A percentile compares a stretch with the other conserved stretches of the same genome.
Evolutionary conservation across 37 sponge, comb jelly and placozoan species (phyloP).

Genomic region (Ianthella basta): DNA sequence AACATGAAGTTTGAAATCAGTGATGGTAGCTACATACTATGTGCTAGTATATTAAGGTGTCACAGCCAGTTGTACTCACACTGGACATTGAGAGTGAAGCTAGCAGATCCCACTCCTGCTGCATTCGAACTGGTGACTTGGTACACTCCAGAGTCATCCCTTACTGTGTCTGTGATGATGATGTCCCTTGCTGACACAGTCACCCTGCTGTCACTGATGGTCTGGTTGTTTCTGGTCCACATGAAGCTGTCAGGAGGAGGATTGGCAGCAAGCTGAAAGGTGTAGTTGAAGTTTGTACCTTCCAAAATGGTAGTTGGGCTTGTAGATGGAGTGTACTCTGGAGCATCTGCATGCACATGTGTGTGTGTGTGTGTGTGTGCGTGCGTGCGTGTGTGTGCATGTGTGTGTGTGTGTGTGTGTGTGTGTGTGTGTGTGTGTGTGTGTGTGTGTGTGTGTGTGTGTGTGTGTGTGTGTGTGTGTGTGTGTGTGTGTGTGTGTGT

Average conservation of each 20-base stretch:
- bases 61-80: neutral
- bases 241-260: neutral
- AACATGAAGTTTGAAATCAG: no score
- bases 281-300: neutral
- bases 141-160: neutral
- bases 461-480: no score
- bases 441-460: no score
- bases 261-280: neutral
- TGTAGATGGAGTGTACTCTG: no score
- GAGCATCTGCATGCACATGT: no score
- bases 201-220: neutral
- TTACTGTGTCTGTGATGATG: neutral
- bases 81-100: constrained; percentile 17
- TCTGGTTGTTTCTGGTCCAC: neutral
- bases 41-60: no score
- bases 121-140: neutral
- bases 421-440: no score
- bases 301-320: neutral
- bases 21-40: no score
- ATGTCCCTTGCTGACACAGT: neutral
- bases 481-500: no score
- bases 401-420: no score
- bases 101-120: neutral
- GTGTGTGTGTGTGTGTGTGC: no score
- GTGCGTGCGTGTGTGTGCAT: no score